Conservation (phyloP, 92 coral and sea anemone genomes). For the Hydrozoanthus gracilis region DNA sequence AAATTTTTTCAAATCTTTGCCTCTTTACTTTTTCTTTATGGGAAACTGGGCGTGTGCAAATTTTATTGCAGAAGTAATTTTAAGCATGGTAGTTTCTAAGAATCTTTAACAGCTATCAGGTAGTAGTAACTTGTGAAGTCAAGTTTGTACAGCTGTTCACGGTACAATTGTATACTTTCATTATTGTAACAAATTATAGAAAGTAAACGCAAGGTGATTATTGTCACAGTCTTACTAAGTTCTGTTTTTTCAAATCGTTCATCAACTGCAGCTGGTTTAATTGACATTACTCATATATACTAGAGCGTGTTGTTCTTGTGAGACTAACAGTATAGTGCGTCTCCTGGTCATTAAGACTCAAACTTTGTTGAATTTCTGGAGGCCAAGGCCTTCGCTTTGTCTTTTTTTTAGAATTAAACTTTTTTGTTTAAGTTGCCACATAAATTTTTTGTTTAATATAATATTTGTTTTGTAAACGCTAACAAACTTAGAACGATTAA, state of each 20-base stretch:
- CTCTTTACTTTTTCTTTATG: too few relatives aligned
- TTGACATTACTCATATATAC: background rate
- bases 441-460: background rate
- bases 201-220: background rate
- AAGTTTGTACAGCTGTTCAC: background rate
- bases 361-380: background rate
- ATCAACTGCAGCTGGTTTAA: background rate
- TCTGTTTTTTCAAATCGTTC: background rate
- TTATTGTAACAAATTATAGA: background rate
- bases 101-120: too few relatives aligned
- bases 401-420: background rate
- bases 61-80: too few relatives aligned
- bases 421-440: slow-evolving; percentile 8
- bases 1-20: too few relatives aligned
- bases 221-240: background rate
- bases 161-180: background rate
- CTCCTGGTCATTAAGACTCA: background rate
- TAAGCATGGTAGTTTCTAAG: background rate
- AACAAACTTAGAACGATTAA: background rate
- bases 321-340: background rate
- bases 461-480: slow-evolving; percentile 30
- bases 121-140: background rate
- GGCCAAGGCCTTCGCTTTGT: background rate
- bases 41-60: too few relatives aligned
- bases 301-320: background rate